Evolutionary conservation across 1,140 invertebrate genomes (phyloP).

Genomic region (Megalonaias nervosa): DNA sequence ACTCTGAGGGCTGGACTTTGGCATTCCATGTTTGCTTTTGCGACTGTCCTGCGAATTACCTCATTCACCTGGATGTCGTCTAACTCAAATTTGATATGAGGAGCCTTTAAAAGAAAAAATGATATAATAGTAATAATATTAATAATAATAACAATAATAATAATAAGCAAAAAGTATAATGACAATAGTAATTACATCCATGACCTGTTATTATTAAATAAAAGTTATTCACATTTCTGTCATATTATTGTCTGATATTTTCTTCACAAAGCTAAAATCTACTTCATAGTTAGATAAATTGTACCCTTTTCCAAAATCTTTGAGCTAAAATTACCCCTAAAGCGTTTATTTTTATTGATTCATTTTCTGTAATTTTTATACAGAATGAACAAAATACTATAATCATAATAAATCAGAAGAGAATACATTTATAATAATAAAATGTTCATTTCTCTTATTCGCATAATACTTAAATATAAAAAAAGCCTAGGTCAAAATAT

Average conservation of each 20-base stretch:
- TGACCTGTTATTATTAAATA: not conserved
- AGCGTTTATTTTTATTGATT: too few relatives aligned
- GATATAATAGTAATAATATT: not conserved
- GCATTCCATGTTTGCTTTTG: conserved; percentile 19
- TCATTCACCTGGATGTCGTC: conserved; percentile 37
- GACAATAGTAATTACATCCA: not conserved
- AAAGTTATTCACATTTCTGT: not conserved
- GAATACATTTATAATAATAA: not conserved
- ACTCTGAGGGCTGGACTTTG: conserved; percentile 26
- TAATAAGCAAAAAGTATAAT: not conserved
- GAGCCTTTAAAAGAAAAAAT: conserved; percentile 9
- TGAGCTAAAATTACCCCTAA: too few relatives aligned
- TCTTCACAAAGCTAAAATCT: not conserved
- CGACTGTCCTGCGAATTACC: conserved; percentile 28
- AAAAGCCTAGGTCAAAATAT: not conserved
- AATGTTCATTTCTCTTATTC: not conserved
- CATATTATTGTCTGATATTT: not conserved
- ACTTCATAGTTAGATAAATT: not conserved
- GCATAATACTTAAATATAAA: not conserved
- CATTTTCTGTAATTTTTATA: too few relatives aligned
- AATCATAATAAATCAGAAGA: not conserved
- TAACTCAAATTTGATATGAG: conserved; percentile 33
- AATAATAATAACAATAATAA: not conserved
- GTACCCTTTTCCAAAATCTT: too few relatives aligned
- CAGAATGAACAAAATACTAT: not conserved